Percentiles rank a stretch among this genome's conserved stretches.
Evolutionary conservation across 2,888 invertebrate species (phyloP).

Genomic region (Chrysotoxum bicinctum): DNA sequence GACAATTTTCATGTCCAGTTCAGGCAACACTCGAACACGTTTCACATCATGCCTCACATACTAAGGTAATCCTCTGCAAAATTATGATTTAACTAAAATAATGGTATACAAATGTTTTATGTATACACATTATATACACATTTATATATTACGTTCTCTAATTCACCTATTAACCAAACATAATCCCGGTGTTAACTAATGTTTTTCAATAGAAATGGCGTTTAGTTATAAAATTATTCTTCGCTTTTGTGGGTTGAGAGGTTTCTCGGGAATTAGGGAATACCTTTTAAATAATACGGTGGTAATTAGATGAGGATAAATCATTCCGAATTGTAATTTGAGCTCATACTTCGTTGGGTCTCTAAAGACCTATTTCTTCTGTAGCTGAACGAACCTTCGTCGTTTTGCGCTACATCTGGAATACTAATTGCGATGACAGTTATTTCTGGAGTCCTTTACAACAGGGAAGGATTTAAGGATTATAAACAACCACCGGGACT

Average conservation of each 20-base stretch:
- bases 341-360: background rate
- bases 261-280: conserved; percentile 12
- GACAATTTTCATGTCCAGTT: conserved; percentile 23
- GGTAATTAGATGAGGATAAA: conserved; percentile 63
- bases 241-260: conserved; percentile 13
- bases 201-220: conserved; percentile 1
- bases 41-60: conserved; percentile 15
- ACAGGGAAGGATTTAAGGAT: background rate
- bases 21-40: conserved; percentile 29
- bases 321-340: conserved; percentile 30
- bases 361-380: conserved; percentile 24
- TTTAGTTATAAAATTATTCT: background rate
- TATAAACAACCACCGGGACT: too few relatives aligned
- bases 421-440: conserved; percentile 55
- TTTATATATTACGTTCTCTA: background rate
- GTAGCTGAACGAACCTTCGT: background rate
- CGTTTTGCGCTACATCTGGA: conserved; percentile 37
- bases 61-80: conserved; percentile 19
- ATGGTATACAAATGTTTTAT: background rate
- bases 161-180: background rate
- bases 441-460: background rate
- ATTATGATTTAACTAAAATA: conserved; percentile 32
- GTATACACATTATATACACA: too few relatives aligned
- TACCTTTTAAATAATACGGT: conserved; percentile 51
- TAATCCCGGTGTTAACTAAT: conserved; percentile 41